Percentiles rank a stretch among this genome's conserved stretches.
phyloP scores from a whole-genome alignment of 2,888 invertebrate species.

The Anagyrus pseudococci region DNA sequence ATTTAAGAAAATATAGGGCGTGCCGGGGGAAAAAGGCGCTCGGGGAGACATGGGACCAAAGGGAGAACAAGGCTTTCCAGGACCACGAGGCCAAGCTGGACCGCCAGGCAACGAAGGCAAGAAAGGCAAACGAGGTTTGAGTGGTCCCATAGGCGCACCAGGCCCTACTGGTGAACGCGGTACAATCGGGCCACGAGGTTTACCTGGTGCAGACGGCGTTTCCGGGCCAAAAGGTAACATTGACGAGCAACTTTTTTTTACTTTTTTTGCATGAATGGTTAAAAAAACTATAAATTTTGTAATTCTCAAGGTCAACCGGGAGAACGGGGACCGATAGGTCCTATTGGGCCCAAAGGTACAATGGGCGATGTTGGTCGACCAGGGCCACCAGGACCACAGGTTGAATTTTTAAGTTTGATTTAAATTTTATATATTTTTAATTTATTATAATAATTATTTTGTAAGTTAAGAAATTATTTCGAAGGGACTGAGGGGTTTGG shows the following conservation, averaged over 20 bases:
- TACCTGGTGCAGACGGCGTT: constrained; percentile 80
- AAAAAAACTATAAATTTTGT: not conserved
- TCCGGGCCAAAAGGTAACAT: constrained; percentile 75
- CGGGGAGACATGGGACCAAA: constrained; percentile 81
- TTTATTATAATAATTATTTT: not conserved
- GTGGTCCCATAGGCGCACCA: constrained; percentile 77
- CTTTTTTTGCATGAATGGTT: too few relatives aligned
- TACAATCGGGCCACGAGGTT: constrained; percentile 69
- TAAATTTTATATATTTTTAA: not conserved
- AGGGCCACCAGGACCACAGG: constrained; percentile 66
- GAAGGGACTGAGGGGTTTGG: constrained; percentile 74
- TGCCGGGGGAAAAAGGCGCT: constrained; percentile 78
- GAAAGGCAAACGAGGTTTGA: constrained; percentile 79
- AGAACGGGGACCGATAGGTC: constrained; percentile 69
- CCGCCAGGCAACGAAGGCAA: constrained; percentile 79
- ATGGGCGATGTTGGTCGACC: constrained; percentile 69
- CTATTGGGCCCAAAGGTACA: constrained; percentile 68
- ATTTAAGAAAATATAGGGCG: too few relatives aligned
- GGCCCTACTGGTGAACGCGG: constrained; percentile 80
- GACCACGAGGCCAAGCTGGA: constrained; percentile 80
- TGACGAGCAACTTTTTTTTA: too few relatives aligned
- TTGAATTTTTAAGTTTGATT: too few relatives aligned
- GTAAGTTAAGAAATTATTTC: not conserved
- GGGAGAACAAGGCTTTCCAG: constrained; percentile 76
- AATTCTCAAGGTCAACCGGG: constrained; percentile 67